Evolutionary conservation across 2,888 invertebrate genomes (phyloP), one percentile per base, ranked within the genome.

Genomic region (Odontocerum albicorne): DNA sequence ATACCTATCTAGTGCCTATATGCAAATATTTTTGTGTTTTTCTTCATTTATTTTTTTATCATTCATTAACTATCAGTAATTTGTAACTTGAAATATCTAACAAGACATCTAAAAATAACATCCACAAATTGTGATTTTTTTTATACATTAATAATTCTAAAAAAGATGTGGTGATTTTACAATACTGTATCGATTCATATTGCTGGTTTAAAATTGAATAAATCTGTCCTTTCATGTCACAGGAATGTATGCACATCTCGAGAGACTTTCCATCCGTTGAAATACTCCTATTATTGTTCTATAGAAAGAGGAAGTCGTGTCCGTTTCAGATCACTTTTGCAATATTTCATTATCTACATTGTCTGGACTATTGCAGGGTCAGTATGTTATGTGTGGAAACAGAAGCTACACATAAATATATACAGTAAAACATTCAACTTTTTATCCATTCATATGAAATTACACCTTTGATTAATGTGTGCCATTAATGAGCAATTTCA

Each of bases 71-170:
- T 60, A 43, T 49, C 47, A 49, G 47, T 54, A 57, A 53, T 53
- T 44, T 49, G 21, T 57, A 68, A 64, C 68, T 70, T 66, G 66
- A 68, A 67, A 69, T 69, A 69, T 70, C 70, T 71, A 72, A 71
- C 67, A 61, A 70, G 68, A 71, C 69, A 70, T 71, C 70, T 72
- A 71, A 71, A 71, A 71, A 70, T 71, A 71, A 72, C 70, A 71
- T 67, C 68, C 67, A 61, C 52, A 52, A 57, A 57, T 44, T 60
- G 57, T 60, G 56, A 54, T 56, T 49, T 50, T 40, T 47, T 43
- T 43, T 49, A 38, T 36, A 54, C 36, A 55, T 47, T 39, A 13
- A 33, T 43, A 49, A 60, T 65, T 62, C 64, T 59, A 60, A 64
- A 62, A 57, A 63, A 62, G 65, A 66, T 63, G 65, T 65, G 65